Evolutionary conservation across 2,113 vertebrate species (phyloP), one percentile per base, ranked within the genome.

Genomic region (Cololabis saira): DNA sequence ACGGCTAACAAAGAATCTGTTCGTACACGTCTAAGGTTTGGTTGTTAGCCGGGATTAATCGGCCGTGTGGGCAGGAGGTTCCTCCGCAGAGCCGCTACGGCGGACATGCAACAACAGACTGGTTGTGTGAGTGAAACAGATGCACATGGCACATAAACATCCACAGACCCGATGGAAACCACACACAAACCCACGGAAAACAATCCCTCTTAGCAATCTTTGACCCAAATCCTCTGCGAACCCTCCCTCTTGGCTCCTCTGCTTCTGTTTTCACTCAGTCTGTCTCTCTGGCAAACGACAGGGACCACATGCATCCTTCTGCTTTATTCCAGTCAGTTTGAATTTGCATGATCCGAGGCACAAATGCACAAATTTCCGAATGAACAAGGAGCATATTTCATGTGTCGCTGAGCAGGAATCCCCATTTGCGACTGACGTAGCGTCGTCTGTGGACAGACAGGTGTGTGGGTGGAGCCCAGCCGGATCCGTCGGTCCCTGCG

Each of bases 141-240:
- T 18, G 17, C 16, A 18, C n/a, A 45, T 45, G n/a, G n/a, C 43
- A 45, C 15, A 58, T 33, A n/a, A 9, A 75, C 17, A 59, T 49
- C 22, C 19, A 43, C 40, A 53, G 43, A 69, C 5, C 7, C 21
- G 45, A 51, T 15, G 15, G 19, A 18, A 50, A 11, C 50, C 43
- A 59, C 27, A 64, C 51, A 60, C 16, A 55, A 27, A 68, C 37
- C 19, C 47, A 61, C 69, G 62, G 37, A 75, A 69, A 76, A 74
- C 30, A 45, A 86, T 89, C 82, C 87, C 90, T 82, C 75, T 80
- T 79, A 87, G 90, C 90, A 71, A 87, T 90, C 77, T 85, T 81
- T 91, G 89, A 91, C 90, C 90, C 69, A 91, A 90, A 90, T 91
- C 86, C 82, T 86, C 62, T 21, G 66, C 66, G 75, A 83, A 74